Base-by-base conservation (phyloP, 2,888 invertebrate genomes). In the Cerastoderma edule region DNA sequence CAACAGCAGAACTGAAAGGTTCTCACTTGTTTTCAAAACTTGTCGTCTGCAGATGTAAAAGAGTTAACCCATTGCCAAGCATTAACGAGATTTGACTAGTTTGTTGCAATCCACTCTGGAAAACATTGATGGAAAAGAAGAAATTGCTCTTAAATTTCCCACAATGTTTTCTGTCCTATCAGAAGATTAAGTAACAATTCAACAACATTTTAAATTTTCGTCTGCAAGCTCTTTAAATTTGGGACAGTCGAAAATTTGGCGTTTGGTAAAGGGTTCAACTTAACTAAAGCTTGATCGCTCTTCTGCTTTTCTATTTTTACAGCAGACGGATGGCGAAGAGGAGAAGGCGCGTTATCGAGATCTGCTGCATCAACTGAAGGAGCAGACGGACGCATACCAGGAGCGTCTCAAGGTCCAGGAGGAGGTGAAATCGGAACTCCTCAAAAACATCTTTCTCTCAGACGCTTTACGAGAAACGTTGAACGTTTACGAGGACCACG, bases 401-500 rank as follows among this genome's bases (percentile, higher is more conserved):
- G 94, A 95, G 72, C 95, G 95, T 78, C 95, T 96, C 44, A 96
- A 96, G 87, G 94, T 95, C 85, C 97, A 96, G 89, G 95, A 95
- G 83, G 95, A 95, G 83, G 95, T 96, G 68, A 95, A 95, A 57
- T 95, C 85, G 78, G 96, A 97, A 90, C 95, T 96, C 54, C 95
- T 95, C 88, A 94, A 95, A 78, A 97, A 97, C 92, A 95, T 92
- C 80, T 96, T 97, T 91, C 97, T 97, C 1, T 94, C 97, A 68
- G 97, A 96, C 89, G 97, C 98, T n/a, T 96, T 97, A 89, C 95
- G 95, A 83, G 97, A 97, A 93, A 96, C 97, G 0, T 95, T 97
- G 13, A 95, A 95, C 89, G 96, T 98, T 93, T 97, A 98, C 92
- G 95, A 96, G 90, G 97, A 96, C 83, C 98, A 99, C 92, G 95